phyloP scores from a whole-genome alignment of 2,113 vertebrate species.

The Malaclemys terrapin region DNA sequence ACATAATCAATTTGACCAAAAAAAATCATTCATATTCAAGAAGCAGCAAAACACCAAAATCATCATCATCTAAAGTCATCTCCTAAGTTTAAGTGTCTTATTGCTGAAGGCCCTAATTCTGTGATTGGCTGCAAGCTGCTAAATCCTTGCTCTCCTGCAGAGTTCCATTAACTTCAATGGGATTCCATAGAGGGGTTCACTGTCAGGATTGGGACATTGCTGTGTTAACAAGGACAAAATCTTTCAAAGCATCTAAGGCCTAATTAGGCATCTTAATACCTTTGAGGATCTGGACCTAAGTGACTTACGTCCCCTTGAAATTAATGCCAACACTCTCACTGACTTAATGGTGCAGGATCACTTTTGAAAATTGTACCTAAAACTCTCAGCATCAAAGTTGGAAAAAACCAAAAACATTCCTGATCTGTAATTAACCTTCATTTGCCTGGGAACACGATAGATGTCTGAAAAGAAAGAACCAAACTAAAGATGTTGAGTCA shows the following conservation, averaged over 20 bases:
- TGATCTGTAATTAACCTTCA: constrained; percentile 26
- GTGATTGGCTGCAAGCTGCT: not conserved
- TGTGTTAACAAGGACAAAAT: not conserved
- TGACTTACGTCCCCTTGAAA: not conserved
- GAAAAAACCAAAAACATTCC: constrained; percentile 55
- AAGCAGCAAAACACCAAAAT: not conserved
- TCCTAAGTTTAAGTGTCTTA: not conserved
- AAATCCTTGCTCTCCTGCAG: not conserved
- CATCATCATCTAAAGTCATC: not conserved
- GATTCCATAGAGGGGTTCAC: not conserved
- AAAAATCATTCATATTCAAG: not conserved
- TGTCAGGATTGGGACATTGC: not conserved
- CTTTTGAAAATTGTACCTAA: constrained; percentile 24
- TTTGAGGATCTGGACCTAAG: not conserved
- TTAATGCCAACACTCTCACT: constrained; percentile 4
- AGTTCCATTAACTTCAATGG: not conserved
- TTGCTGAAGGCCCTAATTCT: not conserved
- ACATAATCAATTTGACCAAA: not conserved
- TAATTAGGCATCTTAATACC: not conserved
- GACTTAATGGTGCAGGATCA: not conserved
- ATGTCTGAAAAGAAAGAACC: constrained; percentile 1
- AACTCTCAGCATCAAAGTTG: constrained; percentile 19
- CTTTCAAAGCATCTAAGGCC: not conserved
- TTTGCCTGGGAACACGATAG: constrained; percentile 49
- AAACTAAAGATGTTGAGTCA: constrained; percentile 67